Evolutionary conservation across 2,888 invertebrate species (phyloP).

Genomic region (Ormyrus nitidulus): DNA sequence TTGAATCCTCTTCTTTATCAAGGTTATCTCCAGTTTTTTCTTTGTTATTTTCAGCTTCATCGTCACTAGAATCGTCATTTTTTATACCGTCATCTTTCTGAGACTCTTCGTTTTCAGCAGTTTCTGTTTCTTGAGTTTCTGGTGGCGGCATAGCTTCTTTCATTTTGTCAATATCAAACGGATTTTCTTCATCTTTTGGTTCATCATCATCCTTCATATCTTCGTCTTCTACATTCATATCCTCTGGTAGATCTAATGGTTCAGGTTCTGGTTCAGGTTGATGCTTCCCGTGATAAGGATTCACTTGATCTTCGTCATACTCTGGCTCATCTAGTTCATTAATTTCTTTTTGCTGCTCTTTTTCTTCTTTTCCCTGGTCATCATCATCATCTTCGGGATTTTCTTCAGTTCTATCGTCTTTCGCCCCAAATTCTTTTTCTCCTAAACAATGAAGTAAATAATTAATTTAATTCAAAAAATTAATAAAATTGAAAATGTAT

Average conservation of each 20-base stretch:
- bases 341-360: constrained; percentile 82
- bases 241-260: constrained; percentile 91
- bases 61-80: constrained; percentile 77
- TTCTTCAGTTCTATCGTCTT: constrained; percentile 71
- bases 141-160: constrained; percentile 76
- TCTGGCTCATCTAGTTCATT: constrained; percentile 90
- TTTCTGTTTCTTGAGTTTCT: constrained; percentile 70
- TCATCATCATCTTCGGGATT: constrained; percentile 51
- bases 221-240: constrained; percentile 87
- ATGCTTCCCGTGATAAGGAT: constrained; percentile 89
- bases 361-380: constrained; percentile 68
- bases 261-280: constrained; percentile 89
- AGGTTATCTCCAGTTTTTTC: constrained; percentile 71
- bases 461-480: background rate
- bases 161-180: constrained; percentile 90
- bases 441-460: constrained; percentile 67
- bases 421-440: constrained; percentile 75
- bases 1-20: constrained; percentile 62
- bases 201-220: constrained; percentile 81
- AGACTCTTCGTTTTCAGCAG: constrained; percentile 67
- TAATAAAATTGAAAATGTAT: background rate
- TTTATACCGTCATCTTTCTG: constrained; percentile 70
- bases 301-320: constrained; percentile 85
- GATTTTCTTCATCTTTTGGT: constrained; percentile 82
- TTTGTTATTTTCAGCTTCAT: constrained; percentile 68